phyloP scores from a whole-genome alignment of 2,113 vertebrate genomes.

The Lampris megalopsis region DNA sequence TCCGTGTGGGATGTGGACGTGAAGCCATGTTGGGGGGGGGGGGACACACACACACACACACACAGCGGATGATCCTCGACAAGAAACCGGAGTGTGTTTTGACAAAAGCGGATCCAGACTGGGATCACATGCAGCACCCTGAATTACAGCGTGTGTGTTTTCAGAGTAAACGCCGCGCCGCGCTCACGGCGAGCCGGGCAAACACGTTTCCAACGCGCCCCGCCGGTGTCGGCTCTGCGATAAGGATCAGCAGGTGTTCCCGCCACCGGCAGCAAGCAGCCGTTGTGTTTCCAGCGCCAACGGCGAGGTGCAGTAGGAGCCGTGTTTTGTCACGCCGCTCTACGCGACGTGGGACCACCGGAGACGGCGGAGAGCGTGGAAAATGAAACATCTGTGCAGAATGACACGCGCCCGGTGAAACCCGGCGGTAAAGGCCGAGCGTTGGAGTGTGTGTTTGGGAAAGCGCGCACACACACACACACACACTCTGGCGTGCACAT shows the following conservation, averaged over 20 bases:
- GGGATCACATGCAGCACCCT: constrained; percentile 27
- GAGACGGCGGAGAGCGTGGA: neutral
- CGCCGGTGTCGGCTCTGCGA: neutral
- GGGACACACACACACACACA: no score
- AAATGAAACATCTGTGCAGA: constrained; percentile 33
- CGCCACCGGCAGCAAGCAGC: constrained; percentile 34
- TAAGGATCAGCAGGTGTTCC: constrained; percentile 16
- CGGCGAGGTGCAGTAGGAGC: constrained; percentile 10
- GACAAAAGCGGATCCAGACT: constrained; percentile 23
- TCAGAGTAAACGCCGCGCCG: constrained; percentile 25
- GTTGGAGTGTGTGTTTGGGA: no score
- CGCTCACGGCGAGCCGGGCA: constrained; percentile 6
- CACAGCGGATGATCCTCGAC: neutral
- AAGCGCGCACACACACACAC: constrained; percentile 16
- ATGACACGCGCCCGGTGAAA: neutral
- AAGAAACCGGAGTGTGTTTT: neutral
- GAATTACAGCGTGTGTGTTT: constrained; percentile 52
- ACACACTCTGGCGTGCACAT: neutral
- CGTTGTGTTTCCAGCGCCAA: constrained; percentile 38
- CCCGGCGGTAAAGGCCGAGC: no score
- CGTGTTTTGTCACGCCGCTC: constrained; percentile 18
- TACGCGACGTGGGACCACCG: neutral
- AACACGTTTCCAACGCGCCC: neutral
- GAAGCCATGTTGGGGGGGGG: constrained; percentile 7
- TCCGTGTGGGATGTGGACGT: no score